Evolutionary conservation across 64 coral and sea anemone species (phyloP), one percentile per base, ranked within the genome.

Genomic region (Anthopleura sola): DNA sequence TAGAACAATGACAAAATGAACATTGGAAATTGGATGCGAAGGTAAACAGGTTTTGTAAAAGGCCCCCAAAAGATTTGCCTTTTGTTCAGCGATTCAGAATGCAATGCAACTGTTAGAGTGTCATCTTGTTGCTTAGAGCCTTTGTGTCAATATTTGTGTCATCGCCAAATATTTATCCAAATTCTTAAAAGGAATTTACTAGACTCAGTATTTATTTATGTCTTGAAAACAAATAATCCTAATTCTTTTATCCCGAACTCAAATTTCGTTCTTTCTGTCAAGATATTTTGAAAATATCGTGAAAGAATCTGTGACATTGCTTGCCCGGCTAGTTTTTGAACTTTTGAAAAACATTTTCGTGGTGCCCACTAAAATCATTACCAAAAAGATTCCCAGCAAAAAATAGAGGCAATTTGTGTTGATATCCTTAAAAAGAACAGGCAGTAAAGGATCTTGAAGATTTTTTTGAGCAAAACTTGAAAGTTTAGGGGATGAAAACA

Each of bases 11-110:
- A 6, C 82, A 21, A 83, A 83, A 57, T 83, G 82, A 83, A 83
- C 82, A 83, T 38, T 83, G 82, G 5, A 83, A 83, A 83, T 83
- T 83, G 34, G 28, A 83, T 49, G 24, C 7, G 1, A 57, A 83
- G 18, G 55, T 36, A 83, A 53, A 83, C 55, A 60, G 18, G 28
- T 33, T 49, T 49, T 56, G 28, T 20, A 54, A 83, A 83, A 83
- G 53, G 50, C 48, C 82, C 82, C 44, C 50, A 83, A 34, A 83
- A 56, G 50, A 38, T 55, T 37, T 56, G 49, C 17, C 29, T 32
- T 54, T 83, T 60, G 82, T 83, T 50, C 32, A 57, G 8, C 26
- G 48, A 33, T 14, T 29, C 18, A 3, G 49, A 37, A 83, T 83
- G 82, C 48, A 56, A 60, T 60, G 53, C 26, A 5, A 83, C 82